Conservation (phyloP, 2,113 vertebrate species). For the Sinocyclocheilus anophthalmus region DNA sequence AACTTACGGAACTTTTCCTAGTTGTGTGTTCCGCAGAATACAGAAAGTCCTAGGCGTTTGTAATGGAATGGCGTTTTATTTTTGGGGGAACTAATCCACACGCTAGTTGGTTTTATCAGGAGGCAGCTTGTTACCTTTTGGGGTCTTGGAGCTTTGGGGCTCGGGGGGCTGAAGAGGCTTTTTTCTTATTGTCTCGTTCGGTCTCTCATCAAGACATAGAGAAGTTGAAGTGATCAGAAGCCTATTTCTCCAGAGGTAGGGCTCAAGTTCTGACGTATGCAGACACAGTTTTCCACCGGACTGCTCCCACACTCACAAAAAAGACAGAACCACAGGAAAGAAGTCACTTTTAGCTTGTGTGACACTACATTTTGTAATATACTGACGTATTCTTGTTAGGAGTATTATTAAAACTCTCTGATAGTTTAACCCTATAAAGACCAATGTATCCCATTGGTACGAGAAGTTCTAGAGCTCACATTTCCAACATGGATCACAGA, state of each 20-base stretch:
- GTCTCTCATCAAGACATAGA: conserved; percentile 57
- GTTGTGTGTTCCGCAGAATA: too few relatives aligned
- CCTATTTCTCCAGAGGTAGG: conserved; percentile 86
- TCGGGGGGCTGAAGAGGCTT: conserved; percentile 92
- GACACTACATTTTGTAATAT: background rate
- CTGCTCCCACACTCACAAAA: conserved; percentile 64
- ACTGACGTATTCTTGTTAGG: too few relatives aligned
- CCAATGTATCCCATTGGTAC: too few relatives aligned
- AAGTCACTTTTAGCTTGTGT: conserved; percentile 22
- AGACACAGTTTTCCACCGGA: conserved; percentile 93
- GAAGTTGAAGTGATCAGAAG: conserved; percentile 78
- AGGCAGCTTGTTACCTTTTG: conserved; percentile 45
- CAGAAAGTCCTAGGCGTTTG: background rate
- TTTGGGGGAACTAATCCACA: background rate
- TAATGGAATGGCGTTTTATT: background rate
- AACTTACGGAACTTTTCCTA: too few relatives aligned
- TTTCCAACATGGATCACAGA: too few relatives aligned
- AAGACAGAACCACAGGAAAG: background rate
- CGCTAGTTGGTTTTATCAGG: background rate
- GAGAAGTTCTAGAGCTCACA: too few relatives aligned
- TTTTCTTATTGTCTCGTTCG: conserved; percentile 67
- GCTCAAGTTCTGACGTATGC: conserved; percentile 91
- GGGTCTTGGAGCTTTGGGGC: conserved; percentile 82
- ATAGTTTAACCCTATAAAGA: too few relatives aligned
- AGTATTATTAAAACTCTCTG: too few relatives aligned